A percentile compares a stretch with the other conserved stretches of the same genome.
Conservation (phyloP, 2,113 vertebrate genomes). For the Pogonocichla stellata region DNA sequence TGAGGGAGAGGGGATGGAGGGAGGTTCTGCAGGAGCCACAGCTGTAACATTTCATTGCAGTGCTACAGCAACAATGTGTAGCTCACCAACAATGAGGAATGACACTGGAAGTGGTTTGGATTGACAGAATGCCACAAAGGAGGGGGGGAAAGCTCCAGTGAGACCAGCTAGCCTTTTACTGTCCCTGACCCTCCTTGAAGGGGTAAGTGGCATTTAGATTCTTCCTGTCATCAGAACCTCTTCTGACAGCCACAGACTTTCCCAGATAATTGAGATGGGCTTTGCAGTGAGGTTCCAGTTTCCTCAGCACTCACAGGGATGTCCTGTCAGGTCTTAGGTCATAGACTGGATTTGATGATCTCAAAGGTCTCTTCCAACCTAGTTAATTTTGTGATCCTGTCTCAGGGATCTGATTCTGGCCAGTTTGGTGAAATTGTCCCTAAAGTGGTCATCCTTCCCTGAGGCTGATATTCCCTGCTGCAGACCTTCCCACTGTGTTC, state of each 20-base stretch:
- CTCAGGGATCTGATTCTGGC: not conserved
- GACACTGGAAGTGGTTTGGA: not conserved
- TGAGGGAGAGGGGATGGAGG: not conserved
- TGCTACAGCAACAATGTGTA: not conserved
- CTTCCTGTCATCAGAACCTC: not conserved
- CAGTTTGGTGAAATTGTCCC: not conserved
- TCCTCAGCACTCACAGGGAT: not conserved
- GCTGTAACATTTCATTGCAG: not conserved
- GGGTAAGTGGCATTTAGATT: not conserved
- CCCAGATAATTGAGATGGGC: not conserved
- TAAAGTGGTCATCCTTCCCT: not conserved
- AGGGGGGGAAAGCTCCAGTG: not conserved
- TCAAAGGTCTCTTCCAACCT: not conserved
- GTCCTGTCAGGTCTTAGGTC: accelerated
- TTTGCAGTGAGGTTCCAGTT: not conserved
- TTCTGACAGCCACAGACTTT: not conserved
- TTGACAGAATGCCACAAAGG: not conserved
- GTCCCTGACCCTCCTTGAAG: not conserved
- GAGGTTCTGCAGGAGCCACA: not conserved
- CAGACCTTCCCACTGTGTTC: not conserved
- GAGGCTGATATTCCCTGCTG: not conserved
- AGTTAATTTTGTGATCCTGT: not conserved
- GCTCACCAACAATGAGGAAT: not conserved
- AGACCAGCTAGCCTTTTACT: not conserved
- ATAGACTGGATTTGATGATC: not conserved